Evolutionary conservation across 2,113 vertebrate species (phyloP), one percentile per base, ranked within the genome.

Genomic region (Cryptomyrus ogoouensis): DNA sequence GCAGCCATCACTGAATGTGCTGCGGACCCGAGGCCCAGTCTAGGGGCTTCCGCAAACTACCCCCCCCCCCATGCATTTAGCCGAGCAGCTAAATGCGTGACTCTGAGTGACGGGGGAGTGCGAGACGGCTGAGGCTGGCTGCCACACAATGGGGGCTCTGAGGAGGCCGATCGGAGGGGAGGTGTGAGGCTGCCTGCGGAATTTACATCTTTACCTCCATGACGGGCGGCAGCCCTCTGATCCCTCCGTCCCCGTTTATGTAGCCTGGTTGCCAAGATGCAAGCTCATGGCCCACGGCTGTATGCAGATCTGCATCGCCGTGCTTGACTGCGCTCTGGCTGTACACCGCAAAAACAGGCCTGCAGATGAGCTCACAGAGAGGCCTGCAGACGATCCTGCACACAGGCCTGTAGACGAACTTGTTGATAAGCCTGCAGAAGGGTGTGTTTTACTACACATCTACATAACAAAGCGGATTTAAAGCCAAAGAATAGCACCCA

Each of bases 171-270:
- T 92, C 53, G 5, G 89, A 85, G 74, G 91, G 92, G 89, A 90
- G 91, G 93, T 95, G 94, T 92, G 93, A 93, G 92, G 86, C 74
- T 52, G 85, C 49, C 93, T 93, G 94, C 92, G 95, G 94, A 95
- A 96, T 95, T 93, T 94, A 92, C 91, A 93, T 93, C 94, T 92
- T 91, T 91, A 80, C 89, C 86, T 62, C 50, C 70, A 90, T 50
- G 21, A 27, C 80, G 27, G 62, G 10, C 10, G 3, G 27, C 10
- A 5, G 62, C 10, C 62, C n/a, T 12, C 62, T 13, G 62, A 66
- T 27, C 62, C 62, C 62, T 27, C 27, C 7, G 0, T 6, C 24
- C n/a, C 3, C n/a, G 9, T 1, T 66, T 66, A 31, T 31, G 10
- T 70, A 31, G 27, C 62, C 62, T 5, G n/a, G 3, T 12, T 13